A percentile compares a stretch with the other conserved stretches of the same genome.
These are phyloP conservation scores for Helicoverpa armigera DNA, from an alignment of 1,140 invertebrate species.

Conservation along the genomic window DNA sequence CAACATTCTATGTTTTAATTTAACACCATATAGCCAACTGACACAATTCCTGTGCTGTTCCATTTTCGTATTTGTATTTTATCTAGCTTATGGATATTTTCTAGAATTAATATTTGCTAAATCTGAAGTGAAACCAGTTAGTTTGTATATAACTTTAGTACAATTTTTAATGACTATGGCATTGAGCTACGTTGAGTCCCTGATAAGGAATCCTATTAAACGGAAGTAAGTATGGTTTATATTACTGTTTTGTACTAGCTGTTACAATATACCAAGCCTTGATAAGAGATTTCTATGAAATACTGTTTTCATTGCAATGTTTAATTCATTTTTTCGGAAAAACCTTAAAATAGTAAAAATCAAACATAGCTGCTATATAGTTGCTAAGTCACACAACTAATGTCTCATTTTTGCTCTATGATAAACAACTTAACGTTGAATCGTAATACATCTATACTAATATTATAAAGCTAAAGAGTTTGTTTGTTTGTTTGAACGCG, in stretches of 20 bases:
- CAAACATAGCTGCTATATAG: too few relatives aligned
- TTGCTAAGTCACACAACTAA: too few relatives aligned
- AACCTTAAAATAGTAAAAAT: too few relatives aligned
- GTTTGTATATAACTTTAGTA: constrained; percentile 97
- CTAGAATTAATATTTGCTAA: constrained; percentile 97
- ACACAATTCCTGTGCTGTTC: constrained; percentile 93
- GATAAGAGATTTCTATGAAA: background rate
- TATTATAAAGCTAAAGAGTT: too few relatives aligned
- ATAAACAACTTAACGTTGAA: too few relatives aligned
- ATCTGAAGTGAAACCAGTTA: constrained; percentile 95
- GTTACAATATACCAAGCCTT: background rate
- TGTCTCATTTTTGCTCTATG: too few relatives aligned
- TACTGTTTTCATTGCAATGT: too few relatives aligned
- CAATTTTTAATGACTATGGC: constrained; percentile 96
- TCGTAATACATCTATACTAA: too few relatives aligned
- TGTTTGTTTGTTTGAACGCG: too few relatives aligned
- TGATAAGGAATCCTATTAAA: constrained; percentile 88
- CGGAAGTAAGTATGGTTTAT: constrained; percentile 88
- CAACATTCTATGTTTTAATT: constrained; percentile 92
- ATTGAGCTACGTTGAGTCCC: constrained; percentile 93
- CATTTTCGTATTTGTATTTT: constrained; percentile 94
- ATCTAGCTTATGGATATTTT: constrained; percentile 96
- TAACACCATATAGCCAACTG: constrained; percentile 89
- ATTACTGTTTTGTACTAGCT: background rate
- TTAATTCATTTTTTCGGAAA: too few relatives aligned